These are phyloP conservation scores for Pseudopleuronectes americanus DNA, from an alignment of 2,797 vertebrate genomes.

Conservation along the genomic window DNA sequence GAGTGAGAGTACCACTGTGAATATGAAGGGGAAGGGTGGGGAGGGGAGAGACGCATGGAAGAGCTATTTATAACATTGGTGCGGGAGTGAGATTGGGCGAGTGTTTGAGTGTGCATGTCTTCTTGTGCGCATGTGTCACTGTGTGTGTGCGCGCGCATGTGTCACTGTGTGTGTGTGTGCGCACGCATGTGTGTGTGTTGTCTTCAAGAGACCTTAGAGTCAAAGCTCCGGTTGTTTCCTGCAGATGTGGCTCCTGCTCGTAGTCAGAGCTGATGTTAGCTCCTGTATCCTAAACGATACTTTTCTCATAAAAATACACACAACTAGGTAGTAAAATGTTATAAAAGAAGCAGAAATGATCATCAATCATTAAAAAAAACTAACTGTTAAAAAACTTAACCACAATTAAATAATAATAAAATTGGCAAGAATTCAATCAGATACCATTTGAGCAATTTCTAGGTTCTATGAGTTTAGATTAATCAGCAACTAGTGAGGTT, in stretches of 20 bases:
- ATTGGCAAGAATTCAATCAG: no score
- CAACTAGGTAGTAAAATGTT: neutral
- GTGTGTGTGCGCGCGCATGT: slow-evolving; percentile 23
- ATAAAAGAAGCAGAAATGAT: neutral
- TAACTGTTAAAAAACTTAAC: neutral
- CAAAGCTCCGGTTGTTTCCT: slow-evolving; percentile 45
- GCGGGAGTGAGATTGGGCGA: slow-evolving; percentile 73
- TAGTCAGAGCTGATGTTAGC: neutral
- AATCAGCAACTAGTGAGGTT: no score
- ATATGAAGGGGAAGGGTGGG: slow-evolving; percentile 58
- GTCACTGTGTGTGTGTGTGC: slow-evolving; percentile 29
- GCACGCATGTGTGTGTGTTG: slow-evolving; percentile 44
- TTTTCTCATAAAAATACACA: neutral
- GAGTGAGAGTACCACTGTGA: slow-evolving; percentile 69
- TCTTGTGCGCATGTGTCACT: slow-evolving; percentile 30
- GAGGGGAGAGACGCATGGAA: slow-evolving; percentile 67
- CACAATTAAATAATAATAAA: neutral
- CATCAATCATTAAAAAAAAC: neutral
- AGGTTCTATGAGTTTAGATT: no score
- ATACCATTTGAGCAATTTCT: no score
- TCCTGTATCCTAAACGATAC: neutral
- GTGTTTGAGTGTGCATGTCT: slow-evolving; percentile 39
- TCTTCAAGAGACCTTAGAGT: slow-evolving; percentile 52
- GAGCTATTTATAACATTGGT: slow-evolving; percentile 82
- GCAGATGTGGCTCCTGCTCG: slow-evolving; percentile 28